Percentiles rank a stretch among this genome's conserved stretches.
Conservation (phyloP, 2,113 vertebrate species). For the Tetrao urogallus region DNA sequence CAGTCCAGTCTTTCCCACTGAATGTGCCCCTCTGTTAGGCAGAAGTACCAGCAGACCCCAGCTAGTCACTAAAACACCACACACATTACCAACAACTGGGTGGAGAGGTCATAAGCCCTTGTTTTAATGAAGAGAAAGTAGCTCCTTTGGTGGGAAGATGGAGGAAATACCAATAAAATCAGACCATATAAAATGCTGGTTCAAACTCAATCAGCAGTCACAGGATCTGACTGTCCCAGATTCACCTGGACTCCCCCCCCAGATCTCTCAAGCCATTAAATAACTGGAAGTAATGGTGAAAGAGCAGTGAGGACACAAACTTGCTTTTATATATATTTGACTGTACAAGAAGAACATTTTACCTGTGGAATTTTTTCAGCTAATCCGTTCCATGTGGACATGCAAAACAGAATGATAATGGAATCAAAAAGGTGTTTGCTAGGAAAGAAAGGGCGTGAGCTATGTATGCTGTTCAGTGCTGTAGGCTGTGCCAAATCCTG, state of each 20-base stretch:
- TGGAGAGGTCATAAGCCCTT: background rate
- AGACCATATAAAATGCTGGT: background rate
- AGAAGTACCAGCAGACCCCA: background rate
- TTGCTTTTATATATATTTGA: background rate
- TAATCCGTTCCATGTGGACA: background rate
- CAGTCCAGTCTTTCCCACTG: background rate
- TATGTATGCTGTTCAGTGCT: background rate
- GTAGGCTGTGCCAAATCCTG: background rate
- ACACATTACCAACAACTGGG: background rate
- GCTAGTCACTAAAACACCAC: background rate
- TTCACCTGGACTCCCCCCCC: background rate
- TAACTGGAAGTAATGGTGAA: background rate
- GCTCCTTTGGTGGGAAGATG: background rate
- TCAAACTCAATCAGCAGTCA: background rate
- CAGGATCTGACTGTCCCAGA: background rate
- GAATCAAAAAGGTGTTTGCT: background rate
- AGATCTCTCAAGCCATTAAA: background rate
- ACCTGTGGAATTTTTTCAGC: background rate
- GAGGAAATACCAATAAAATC: background rate
- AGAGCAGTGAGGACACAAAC: background rate
- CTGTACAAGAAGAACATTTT: background rate
- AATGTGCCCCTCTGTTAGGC: background rate
- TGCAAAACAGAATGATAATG: background rate
- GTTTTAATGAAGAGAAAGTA: background rate
- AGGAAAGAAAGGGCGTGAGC: background rate